Evolutionary conservation across 1,140 invertebrate species (phyloP).

Genomic region (Drosophila teissieri): DNA sequence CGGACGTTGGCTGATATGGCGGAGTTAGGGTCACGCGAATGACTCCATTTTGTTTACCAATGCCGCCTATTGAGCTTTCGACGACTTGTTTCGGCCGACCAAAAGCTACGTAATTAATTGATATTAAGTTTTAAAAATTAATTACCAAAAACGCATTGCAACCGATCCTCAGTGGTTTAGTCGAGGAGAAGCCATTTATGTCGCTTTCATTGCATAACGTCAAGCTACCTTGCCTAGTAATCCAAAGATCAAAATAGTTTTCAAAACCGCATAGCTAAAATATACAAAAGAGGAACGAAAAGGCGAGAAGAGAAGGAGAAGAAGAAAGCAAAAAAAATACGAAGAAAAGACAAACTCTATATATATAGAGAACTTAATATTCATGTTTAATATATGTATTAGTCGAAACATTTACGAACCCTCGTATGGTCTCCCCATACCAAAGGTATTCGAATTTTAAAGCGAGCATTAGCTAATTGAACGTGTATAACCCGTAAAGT

Average conservation of each 20-base stretch:
- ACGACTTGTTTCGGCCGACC: constrained; percentile 44
- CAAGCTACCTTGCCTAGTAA: constrained; percentile 77
- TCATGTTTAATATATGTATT: constrained; percentile 74
- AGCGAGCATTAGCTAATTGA: constrained; percentile 38
- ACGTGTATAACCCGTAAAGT: constrained; percentile 17
- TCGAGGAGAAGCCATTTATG: constrained; percentile 32
- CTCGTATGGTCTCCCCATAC: constrained; percentile 4
- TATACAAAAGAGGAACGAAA: constrained; percentile 57
- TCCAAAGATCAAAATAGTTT: constrained; percentile 76
- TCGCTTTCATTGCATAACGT: constrained; percentile 57
- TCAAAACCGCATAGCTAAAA: constrained; percentile 73
- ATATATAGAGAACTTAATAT: constrained; percentile 55
- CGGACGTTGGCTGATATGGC: constrained; percentile 59
- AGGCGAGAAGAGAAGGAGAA: neutral
- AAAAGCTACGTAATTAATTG: constrained; percentile 70
- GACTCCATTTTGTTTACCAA: constrained; percentile 77
- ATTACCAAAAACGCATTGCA: constrained; percentile 55
- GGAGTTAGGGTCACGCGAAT: constrained; percentile 70
- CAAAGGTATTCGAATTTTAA: constrained; percentile 66
- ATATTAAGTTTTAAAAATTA: constrained; percentile 70
- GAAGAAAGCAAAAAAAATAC: neutral
- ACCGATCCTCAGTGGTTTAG: constrained; percentile 4
- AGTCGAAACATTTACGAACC: constrained; percentile 64
- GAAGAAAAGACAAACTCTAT: constrained; percentile 42
- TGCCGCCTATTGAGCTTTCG: constrained; percentile 73